Percentiles rank a stretch among this genome's conserved stretches.
These are phyloP conservation scores for Dasyprocta punctata DNA, from an alignment of 2,113 vertebrate species.

Conservation along the genomic window DNA sequence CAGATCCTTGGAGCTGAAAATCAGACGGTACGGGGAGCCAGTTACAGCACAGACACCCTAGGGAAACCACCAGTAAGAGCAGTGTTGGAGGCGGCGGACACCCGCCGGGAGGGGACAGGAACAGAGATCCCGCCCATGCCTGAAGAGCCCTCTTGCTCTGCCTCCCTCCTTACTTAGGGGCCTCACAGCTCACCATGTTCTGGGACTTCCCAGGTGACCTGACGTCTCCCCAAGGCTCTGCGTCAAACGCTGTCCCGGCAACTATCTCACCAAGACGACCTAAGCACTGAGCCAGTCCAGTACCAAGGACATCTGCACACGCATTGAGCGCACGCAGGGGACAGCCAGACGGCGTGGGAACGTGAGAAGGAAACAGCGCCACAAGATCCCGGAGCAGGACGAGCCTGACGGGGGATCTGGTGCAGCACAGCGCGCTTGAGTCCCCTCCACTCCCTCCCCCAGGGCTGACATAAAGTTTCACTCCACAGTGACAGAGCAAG, in stretches of 20 bases:
- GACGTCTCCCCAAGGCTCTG: conserved; percentile 31
- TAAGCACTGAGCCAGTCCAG: conserved; percentile 55
- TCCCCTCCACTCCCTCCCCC: background rate
- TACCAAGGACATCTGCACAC: conserved; percentile 53
- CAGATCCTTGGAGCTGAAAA: background rate
- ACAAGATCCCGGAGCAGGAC: conserved; percentile 1
- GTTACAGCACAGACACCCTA: conserved; percentile 1
- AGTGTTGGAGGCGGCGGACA: background rate
- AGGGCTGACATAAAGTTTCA: background rate
- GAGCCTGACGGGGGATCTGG: background rate
- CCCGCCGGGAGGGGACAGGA: background rate
- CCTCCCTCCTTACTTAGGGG: background rate
- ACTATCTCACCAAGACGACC: conserved; percentile 37
- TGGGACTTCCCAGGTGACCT: conserved; percentile 49
- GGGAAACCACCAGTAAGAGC: background rate
- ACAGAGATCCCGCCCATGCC: accelerated
- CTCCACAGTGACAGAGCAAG: background rate
- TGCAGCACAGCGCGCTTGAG: no score
- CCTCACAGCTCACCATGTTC: background rate
- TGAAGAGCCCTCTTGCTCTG: background rate
- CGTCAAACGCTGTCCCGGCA: conserved; percentile 41
- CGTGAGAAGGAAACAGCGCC: conserved; percentile 50
- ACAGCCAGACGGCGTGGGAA: conserved; percentile 55
- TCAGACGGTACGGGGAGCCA: background rate
- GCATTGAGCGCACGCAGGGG: conserved; percentile 1